Base-by-base conservation (phyloP, 2,888 invertebrate genomes). In the Agonum fuliginosum region DNA sequence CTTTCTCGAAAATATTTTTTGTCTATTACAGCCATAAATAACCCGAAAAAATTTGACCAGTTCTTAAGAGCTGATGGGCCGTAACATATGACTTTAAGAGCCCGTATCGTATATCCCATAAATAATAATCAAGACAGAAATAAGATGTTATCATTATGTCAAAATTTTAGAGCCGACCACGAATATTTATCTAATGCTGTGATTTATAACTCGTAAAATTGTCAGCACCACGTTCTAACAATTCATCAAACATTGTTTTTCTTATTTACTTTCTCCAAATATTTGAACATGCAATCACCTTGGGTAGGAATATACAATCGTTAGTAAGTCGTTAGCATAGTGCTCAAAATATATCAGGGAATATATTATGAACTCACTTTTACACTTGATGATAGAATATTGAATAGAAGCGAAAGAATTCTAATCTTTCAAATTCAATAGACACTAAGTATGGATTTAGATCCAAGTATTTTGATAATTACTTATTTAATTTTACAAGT, bases 81-180 rank as follows among this genome's bases (percentile, higher is more conserved):
- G 58, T 62, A 62, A 62, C 58, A 62, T 62, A 62, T 62, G 58
- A 62, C 58, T 62, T 62, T 62, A 62, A 62, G 58, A 62, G 58
- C 58, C 58, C 58, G 67, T 67, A 67, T 67, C 67, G 67, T 41
- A 70, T 43, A 70, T 70, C 70, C 46, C 65, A 75, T 75, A 75
- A 75, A 75, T 75, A 75, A 75, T 75, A 75, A 75, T 75, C 46
- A 75, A 27, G 48, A 30, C 41, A 27, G 48, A 75, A 75, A 67
- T 75, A 75, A 75, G 75, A 75, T 75, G 75, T 75, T 75, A 75
- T 75, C 75, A 75, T 75, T 75, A 75, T 75, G 75, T 75, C 75
- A 67, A 75, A 65, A 67, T 75, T 75, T 75, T 62, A 62, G 58
- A 73, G 58, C 58, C 43, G 22, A 58, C 19, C 12, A 17, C 17